Evolutionary conservation across 2,888 invertebrate species (phyloP), one percentile per base, ranked within the genome.

Genomic region (Eledona agricola): DNA sequence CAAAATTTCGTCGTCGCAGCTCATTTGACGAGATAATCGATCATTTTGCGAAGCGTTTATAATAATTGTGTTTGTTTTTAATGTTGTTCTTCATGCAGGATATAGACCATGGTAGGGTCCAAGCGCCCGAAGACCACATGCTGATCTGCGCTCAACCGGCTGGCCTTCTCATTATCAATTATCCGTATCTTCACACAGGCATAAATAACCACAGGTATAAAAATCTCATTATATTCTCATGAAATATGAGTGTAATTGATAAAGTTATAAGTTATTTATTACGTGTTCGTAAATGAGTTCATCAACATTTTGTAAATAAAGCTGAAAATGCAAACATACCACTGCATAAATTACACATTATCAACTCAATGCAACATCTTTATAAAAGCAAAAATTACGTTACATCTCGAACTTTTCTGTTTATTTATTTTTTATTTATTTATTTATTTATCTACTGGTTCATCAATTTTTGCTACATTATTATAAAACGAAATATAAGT

Each of bases 161-260:
- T 57, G 51, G 56, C 57, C 63, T 61, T 58, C 66, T 70, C 69
- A 70, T 71, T 71, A 70, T 71, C 71, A 71, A 71, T 71, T 71
- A 70, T 68, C 68, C 65, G 66, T 69, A 71, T 69, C 71, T 69
- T 70, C 66, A 69, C 69, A 65, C 64, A 65, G 57, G 64, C 69
- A 71, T 71, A 71, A 71, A 71, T 71, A 71, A 70, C 67, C 61
- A 55, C 63, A 63, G 63, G 65, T 67, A 68, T 68, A 70, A 70
- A 71, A 71, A 69, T 69, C 71, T 71, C 67, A 70, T 71, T 70
- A 71, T 69, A 65, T 60, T 62, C 64, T 58, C 60, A 66, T 70
- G 70, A 71, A 71, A 71, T 70, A 70, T 70, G 70, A 69, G 63
- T 66, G 67, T 66, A 69, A 69, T 70, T 66, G 66, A 67, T 67